These are phyloP conservation scores for Ptilodon capucinus DNA, from an alignment of 2,888 invertebrate genomes.

Conservation along the genomic window DNA sequence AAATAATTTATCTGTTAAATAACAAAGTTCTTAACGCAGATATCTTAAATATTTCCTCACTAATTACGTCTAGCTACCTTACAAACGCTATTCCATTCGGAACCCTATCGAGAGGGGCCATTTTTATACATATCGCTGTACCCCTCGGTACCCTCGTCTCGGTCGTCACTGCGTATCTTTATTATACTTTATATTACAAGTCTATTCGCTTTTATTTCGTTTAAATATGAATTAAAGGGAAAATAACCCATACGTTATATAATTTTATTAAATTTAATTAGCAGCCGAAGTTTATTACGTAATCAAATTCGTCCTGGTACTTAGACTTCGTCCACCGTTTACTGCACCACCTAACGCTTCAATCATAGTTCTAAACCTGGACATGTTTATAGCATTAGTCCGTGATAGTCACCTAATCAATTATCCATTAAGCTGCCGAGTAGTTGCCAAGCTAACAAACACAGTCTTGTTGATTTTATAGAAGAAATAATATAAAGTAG, in stretches of 20 bases:
- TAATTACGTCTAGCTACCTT: slow-evolving; percentile 71
- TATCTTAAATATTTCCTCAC: slow-evolving; percentile 60
- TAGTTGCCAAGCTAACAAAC: slow-evolving; percentile 38
- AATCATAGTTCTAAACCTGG: slow-evolving; percentile 8
- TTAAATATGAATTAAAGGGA: slow-evolving; percentile 28
- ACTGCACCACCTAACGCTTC: slow-evolving; percentile 24
- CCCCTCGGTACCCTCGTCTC: slow-evolving; percentile 22
- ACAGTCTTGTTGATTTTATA: slow-evolving; percentile 51
- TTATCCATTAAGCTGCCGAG: slow-evolving; percentile 33
- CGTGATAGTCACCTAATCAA: slow-evolving; percentile 30
- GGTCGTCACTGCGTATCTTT: slow-evolving; percentile 23
- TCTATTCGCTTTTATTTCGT: slow-evolving; percentile 22
- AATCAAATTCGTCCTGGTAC: slow-evolving; percentile 32
- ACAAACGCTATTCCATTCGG: slow-evolving; percentile 53
- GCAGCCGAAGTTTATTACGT: slow-evolving; percentile 29
- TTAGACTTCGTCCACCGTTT: slow-evolving; percentile 15
- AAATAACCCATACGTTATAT: slow-evolving; percentile 29
- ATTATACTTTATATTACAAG: slow-evolving; percentile 31
- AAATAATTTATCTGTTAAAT: slow-evolving; percentile 57
- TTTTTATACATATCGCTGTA: slow-evolving; percentile 43
- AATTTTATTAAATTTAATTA: slow-evolving; percentile 21
- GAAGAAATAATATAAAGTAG: slow-evolving; percentile 26
- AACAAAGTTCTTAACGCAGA: slow-evolving; percentile 57
- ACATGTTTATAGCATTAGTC: slow-evolving; percentile 18
- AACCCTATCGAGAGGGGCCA: slow-evolving; percentile 43